These are phyloP conservation scores for Ferdinandea cuprea DNA, from an alignment of 2,888 invertebrate species.

Conservation along the genomic window DNA sequence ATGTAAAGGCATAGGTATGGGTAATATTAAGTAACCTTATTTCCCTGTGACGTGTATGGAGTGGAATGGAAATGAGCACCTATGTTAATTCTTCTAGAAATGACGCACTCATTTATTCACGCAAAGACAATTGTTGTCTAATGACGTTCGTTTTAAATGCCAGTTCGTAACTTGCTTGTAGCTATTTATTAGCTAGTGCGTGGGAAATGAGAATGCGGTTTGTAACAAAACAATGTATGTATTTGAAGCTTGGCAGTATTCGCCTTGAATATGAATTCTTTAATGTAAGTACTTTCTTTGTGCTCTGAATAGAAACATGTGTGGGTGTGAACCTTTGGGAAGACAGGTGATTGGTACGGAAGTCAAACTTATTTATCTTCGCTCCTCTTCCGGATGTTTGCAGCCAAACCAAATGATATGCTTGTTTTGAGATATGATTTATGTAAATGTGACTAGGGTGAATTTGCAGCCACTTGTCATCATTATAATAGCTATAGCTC, in stretches of 20 bases:
- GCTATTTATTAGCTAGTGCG: conserved; percentile 35
- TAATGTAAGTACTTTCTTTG: not conserved
- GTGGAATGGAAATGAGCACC: not conserved
- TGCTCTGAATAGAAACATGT: not conserved
- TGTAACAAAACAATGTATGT: conserved; percentile 25
- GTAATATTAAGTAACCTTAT: not conserved
- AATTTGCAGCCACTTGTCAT: too few species aligned
- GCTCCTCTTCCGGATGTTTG: not conserved
- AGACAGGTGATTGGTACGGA: conserved; percentile 8
- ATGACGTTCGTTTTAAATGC: conserved; percentile 42
- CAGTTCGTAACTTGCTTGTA: conserved; percentile 12
- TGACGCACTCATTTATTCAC: not conserved
- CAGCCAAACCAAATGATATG: not conserved
- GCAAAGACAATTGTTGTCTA: conserved; percentile 17
- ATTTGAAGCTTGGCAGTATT: conserved; percentile 11
- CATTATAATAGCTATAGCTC: too few species aligned
- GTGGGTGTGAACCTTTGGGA: not conserved
- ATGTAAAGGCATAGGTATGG: too few species aligned
- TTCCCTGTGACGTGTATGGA: too few species aligned
- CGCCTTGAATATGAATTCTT: conserved; percentile 22
- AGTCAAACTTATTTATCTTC: not conserved
- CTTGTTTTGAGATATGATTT: too few species aligned
- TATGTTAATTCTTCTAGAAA: not conserved
- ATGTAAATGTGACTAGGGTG: too few species aligned
- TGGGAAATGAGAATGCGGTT: conserved; percentile 15